Conservation (phyloP, 2,888 invertebrate genomes). For the Punctoribates punctum region DNA sequence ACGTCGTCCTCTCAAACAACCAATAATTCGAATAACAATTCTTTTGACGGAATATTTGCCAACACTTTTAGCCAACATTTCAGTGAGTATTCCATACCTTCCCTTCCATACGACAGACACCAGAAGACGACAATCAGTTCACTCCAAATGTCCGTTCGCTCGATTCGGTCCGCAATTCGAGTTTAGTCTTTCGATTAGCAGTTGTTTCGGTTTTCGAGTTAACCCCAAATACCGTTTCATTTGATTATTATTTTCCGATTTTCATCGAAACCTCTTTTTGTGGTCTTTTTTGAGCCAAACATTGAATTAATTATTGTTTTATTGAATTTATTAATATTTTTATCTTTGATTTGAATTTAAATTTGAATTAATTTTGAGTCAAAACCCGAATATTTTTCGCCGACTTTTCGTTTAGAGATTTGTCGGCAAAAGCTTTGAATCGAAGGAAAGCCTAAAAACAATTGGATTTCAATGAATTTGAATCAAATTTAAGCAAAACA, state of each 20-base stretch:
- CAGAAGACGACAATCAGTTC: not conserved
- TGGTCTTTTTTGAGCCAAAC: not conserved
- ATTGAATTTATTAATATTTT: not conserved
- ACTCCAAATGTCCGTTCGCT: too few relatives aligned
- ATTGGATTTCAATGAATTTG: too few relatives aligned
- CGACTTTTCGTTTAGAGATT: too few relatives aligned
- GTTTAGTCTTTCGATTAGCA: too few relatives aligned
- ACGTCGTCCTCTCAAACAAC: not conserved
- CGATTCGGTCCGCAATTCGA: too few relatives aligned
- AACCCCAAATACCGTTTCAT: not conserved
- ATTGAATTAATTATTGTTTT: not conserved
- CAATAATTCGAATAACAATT: conserved; percentile 30
- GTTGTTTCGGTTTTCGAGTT: too few relatives aligned
- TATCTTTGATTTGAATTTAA: not conserved
- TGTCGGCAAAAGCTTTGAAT: too few relatives aligned
- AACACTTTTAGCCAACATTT: conserved; percentile 2
- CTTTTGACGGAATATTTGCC: conserved; percentile 33
- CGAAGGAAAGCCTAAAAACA: too few relatives aligned
- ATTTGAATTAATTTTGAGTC: not conserved
- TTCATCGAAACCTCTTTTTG: not conserved
- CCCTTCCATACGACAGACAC: too few relatives aligned
- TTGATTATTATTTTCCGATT: not conserved
- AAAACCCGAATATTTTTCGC: not conserved
- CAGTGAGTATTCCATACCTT: too few relatives aligned
- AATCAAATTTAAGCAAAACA: too few relatives aligned